Conservation (phyloP, 2,888 invertebrate species). For the Halocaridina rubra region DNA sequence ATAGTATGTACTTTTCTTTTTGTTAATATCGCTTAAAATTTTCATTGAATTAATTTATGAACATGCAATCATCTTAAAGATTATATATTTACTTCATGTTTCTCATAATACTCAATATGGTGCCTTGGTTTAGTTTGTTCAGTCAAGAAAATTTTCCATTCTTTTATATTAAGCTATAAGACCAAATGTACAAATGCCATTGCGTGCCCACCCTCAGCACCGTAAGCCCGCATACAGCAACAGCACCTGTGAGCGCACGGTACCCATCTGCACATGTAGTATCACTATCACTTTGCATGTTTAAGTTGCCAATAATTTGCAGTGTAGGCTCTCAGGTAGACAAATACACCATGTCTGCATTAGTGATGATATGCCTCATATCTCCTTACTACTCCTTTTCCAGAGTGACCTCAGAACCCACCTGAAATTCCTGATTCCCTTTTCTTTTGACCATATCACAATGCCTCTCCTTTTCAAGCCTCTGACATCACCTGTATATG, state of each 20-base stretch:
- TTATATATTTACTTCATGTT: too few relatives aligned
- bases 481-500: constrained; percentile 1
- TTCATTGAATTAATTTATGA: too few relatives aligned
- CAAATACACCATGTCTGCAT: background rate
- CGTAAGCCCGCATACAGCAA: constrained; percentile 6
- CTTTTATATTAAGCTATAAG: too few relatives aligned
- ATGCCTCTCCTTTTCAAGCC: constrained; percentile 19
- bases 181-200: too few relatives aligned
- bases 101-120: too few relatives aligned
- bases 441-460: background rate
- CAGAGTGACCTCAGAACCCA: background rate
- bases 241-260: constrained; percentile 1
- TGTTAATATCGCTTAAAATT: too few relatives aligned
- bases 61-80: too few relatives aligned
- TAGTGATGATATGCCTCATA: background rate
- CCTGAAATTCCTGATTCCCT: background rate
- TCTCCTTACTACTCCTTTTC: background rate
- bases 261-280: constrained; percentile 18
- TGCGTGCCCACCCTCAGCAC: background rate
- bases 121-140: too few relatives aligned
- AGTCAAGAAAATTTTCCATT: too few relatives aligned
- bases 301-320: constrained; percentile 30
- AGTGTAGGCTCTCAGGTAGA: constrained; percentile 13
- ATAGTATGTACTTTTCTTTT: too few relatives aligned
- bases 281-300: constrained; percentile 40